These are phyloP conservation scores for Antitype chi DNA, from an alignment of 2,888 invertebrate species.

Conservation along the genomic window DNA sequence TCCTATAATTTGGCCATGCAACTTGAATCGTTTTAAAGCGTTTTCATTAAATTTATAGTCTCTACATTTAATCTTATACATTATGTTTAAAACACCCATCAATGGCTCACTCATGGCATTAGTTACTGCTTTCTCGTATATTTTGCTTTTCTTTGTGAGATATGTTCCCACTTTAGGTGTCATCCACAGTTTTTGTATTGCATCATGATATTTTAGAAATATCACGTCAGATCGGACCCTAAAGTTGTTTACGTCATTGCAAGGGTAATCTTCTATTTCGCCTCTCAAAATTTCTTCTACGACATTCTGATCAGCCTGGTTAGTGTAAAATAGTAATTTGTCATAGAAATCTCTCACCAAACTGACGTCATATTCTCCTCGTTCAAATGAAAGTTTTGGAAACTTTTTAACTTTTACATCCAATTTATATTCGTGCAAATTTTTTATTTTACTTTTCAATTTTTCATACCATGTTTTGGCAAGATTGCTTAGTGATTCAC, in stretches of 20 bases:
- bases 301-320: conserved; percentile 45
- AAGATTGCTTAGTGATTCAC: conserved; percentile 14
- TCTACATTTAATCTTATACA: conserved; percentile 21
- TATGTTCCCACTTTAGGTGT: conserved; percentile 36
- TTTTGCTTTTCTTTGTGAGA: conserved; percentile 36
- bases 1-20: neutral
- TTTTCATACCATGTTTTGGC: conserved; percentile 30
- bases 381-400: conserved; percentile 48
- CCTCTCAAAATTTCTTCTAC: conserved; percentile 40
- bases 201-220: conserved; percentile 51
- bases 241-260: conserved; percentile 23
- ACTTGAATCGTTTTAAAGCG: conserved; percentile 5
- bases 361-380: conserved; percentile 22
- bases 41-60: conserved; percentile 24
- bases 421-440: conserved; percentile 48
- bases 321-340: conserved; percentile 53
- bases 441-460: conserved; percentile 12
- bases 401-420: conserved; percentile 40
- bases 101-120: conserved; percentile 39
- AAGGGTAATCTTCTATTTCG: conserved; percentile 35
- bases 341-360: conserved; percentile 44
- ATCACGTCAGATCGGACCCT: conserved; percentile 37
- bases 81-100: conserved; percentile 20
- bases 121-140: conserved; percentile 24
- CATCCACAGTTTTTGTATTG: conserved; percentile 58